phyloP scores from a whole-genome alignment of 64 coral and sea anemone genomes.

The Cladopsammia gracilis region DNA sequence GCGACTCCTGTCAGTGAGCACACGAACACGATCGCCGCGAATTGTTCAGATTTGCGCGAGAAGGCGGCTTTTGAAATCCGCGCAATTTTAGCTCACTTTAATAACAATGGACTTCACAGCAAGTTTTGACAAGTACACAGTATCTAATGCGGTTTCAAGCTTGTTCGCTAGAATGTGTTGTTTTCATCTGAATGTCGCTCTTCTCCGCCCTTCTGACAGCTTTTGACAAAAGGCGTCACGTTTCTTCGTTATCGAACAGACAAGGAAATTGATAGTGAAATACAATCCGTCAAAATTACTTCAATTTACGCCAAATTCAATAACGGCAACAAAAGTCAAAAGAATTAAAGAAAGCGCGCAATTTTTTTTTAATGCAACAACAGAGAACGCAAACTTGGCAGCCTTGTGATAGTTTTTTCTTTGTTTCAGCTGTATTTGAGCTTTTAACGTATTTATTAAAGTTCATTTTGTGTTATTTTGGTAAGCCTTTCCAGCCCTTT shows the following conservation, averaged over 20 bases:
- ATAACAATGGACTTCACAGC: conserved; percentile 51
- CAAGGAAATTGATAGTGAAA: conserved; percentile 99
- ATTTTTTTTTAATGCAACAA: conserved; percentile 4
- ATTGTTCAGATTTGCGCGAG: conserved; percentile 4
- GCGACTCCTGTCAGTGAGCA: conserved; percentile 23
- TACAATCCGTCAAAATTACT: conserved; percentile 96
- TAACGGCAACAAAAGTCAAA: conserved; percentile 56
- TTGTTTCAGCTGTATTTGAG: conserved; percentile 90
- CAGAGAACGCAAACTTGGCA: background rate
- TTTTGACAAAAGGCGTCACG: conserved; percentile 97
- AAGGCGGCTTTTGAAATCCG: background rate
- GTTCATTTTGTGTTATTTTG: conserved; percentile 92
- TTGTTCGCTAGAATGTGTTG: conserved; percentile 91
- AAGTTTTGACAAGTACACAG: conserved; percentile 87
- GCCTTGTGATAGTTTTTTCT: conserved; percentile 30
- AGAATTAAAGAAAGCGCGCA: background rate
- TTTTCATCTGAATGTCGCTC: conserved; percentile 93
- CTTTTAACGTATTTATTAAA: conserved; percentile 92
- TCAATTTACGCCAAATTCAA: conserved; percentile 86
- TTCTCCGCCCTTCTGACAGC: conserved; percentile 96
- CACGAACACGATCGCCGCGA: conserved; percentile 24
- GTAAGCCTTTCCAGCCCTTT: conserved; percentile 53
- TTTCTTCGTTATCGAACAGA: conserved; percentile 94
- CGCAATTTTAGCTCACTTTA: conserved; percentile 55
- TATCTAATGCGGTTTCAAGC: conserved; percentile 93